phyloP scores from a whole-genome alignment of 2,113 vertebrate genomes.

The Notothenia rossii region DNA sequence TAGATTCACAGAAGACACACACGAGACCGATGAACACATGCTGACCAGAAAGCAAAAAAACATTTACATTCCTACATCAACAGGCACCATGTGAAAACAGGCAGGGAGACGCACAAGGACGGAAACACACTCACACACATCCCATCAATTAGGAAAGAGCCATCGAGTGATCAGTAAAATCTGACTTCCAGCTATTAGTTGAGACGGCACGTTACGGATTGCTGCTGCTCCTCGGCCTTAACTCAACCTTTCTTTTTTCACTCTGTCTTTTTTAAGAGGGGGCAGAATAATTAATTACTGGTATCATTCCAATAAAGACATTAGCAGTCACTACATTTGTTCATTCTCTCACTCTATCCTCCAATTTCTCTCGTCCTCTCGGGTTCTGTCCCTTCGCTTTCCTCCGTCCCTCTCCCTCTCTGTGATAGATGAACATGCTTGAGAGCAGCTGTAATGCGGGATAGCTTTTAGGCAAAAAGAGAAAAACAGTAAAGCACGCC shows the following conservation, averaged over 20 bases:
- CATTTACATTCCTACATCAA: conserved; percentile 10
- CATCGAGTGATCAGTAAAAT: conserved; percentile 74
- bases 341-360: conserved; percentile 47
- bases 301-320: conserved; percentile 83
- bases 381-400: neutral
- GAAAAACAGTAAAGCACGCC: conserved; percentile 20
- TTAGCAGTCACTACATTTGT: conserved; percentile 72
- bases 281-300: conserved; percentile 79
- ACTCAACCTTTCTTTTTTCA: conserved; percentile 56
- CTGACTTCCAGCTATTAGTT: conserved; percentile 74
- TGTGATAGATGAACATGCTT: conserved; percentile 63
- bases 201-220: conserved; percentile 75
- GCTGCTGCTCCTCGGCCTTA: conserved; percentile 65
- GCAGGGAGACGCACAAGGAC: conserved; percentile 9
- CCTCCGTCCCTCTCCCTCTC: conserved; percentile 14
- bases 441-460: conserved; percentile 61
- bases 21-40: neutral
- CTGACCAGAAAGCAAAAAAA: conserved; percentile 12
- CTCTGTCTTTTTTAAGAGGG: conserved; percentile 58
- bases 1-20: conserved; percentile 42
- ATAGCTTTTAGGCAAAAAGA: conserved; percentile 55
- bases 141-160: conserved; percentile 69
- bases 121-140: conserved; percentile 25
- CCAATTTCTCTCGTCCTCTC: neutral
- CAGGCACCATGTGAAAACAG: conserved; percentile 32